Evolutionary conservation across 2,797 vertebrate genomes (phyloP), one percentile per base, ranked within the genome.

Genomic region (Numenius phaeopus): DNA sequence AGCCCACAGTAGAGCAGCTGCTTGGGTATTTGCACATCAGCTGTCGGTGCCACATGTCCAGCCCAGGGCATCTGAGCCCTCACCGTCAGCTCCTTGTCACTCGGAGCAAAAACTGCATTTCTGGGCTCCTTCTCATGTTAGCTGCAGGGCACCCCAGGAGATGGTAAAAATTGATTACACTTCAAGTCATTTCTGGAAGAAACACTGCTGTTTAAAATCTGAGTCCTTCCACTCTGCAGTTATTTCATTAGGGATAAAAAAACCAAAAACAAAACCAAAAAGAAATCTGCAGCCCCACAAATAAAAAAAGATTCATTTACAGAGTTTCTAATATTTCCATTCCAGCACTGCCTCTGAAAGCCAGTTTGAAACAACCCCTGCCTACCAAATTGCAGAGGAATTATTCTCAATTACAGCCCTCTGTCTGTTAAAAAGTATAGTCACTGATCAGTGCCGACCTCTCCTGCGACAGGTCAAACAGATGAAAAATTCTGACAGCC

Each of bases 341-440:
- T 83, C 83, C 72, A 47, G 52, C 77, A 75, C 59, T 94, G 90
- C 82, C 96, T 98, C 96, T 97, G 94, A 98, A 97, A 98, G 95
- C 59, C 81, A 84, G 91, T 75, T 96, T 95, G 86, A 97, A 97
- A 96, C 94, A 98, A 96, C 84, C 81, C 72, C 90, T 97, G 94
- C 97, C 96, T 97, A 97, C 89, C 93, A 97, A 98, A 98, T 98
- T 98, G 97, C 97, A 95, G 94, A 94, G 97, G 97, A 98, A 98
- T 98, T 98, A 98, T 97, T 98, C 97, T 97, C 98, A 98, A 98
- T 98, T 98, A 98, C 97, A 98, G 96, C 70, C 94, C 92, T 98
- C 97, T 89, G 73, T 98, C 98, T 98, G 96, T 87, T 98, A 98
- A 98, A 98, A 98, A 97, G 97, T 94, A 90, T 80, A 98, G 95